Conservation (phyloP, 2,888 invertebrate genomes). For the Odontothrips loti region DNA sequence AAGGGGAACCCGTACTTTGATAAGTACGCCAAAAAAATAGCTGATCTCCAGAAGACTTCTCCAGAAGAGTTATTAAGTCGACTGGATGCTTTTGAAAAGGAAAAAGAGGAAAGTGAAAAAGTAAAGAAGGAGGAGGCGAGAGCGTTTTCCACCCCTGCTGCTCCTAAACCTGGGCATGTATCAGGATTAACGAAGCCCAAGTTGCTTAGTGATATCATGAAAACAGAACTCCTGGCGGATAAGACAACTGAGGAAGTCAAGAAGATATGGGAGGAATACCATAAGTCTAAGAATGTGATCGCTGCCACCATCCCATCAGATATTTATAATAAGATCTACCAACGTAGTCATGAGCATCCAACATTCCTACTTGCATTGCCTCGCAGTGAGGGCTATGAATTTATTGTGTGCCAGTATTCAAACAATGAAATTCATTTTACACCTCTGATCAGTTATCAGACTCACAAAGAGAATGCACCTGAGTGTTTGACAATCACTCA, state of each 20-base stretch:
- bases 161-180: constrained; percentile 30
- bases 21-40: constrained; percentile 75
- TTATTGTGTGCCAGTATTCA: constrained; percentile 71
- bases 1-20: constrained; percentile 71
- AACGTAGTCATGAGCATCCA: constrained; percentile 57
- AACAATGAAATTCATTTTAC: constrained; percentile 76
- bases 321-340: constrained; percentile 57
- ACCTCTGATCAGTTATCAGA: constrained; percentile 75
- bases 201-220: constrained; percentile 65
- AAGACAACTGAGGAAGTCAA: constrained; percentile 68
- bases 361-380: constrained; percentile 78
- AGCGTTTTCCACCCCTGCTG: constrained; percentile 38
- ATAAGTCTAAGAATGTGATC: constrained; percentile 70
- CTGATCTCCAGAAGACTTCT: constrained; percentile 65
- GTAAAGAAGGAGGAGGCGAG: constrained; percentile 43
- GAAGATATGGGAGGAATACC: constrained; percentile 75
- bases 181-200: constrained; percentile 36
- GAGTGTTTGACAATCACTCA: constrained; percentile 77
- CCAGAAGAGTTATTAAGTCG: constrained; percentile 69
- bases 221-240: constrained; percentile 66
- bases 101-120: constrained; percentile 34
- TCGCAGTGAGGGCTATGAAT: constrained; percentile 78
- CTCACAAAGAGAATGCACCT: constrained; percentile 83
- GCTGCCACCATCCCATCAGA: constrained; percentile 64
- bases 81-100: constrained; percentile 52